Base-by-base conservation (phyloP, 2,113 vertebrate species). In the Saccopteryx leptura region DNA sequence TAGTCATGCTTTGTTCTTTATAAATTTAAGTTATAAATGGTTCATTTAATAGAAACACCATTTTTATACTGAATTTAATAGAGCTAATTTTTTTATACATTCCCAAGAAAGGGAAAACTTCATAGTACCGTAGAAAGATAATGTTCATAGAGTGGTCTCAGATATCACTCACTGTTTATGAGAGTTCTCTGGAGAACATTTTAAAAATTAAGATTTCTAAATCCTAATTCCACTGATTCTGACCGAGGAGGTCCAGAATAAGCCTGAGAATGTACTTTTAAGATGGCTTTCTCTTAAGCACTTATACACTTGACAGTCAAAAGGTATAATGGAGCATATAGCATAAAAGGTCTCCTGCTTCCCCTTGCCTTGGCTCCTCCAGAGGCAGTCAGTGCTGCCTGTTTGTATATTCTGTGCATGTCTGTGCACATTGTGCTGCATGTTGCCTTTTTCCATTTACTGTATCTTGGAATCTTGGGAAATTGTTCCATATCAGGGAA, bases 1-100 rank as follows among this genome's bases (percentile, higher is more conserved):
- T 84, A 68, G 46, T 61, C 19, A 61, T 56, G 8, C 50, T 63
- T 28, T 66, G 28, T 14, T 66, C 28, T 66, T 66, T 66, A 31
- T 15, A 69, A 92, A 71, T 84, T 58, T 66, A 61, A 83, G 26
- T 90, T 90, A 60, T 48, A 72, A 87, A 81, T 4, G 33, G 28
- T 79, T 83, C 10, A 19, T 60, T 50, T 84, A 60, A n/a, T 74
- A 50, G 12, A 54, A 4, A 52, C n/a, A 66, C 39, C 21, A 31
- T 68, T 83, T 83, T 82, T 90, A 46, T 48, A 69, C 54, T 71
- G 39, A 78, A 58, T 91, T 82, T 82, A 54, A 72, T 66, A 95
- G 26, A 74, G 66, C 85, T 71, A 26, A 50, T 58, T 72, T 66
- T 66, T 72, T 3, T 48, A 72, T 14, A 9, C 58, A 75, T 74